Percentiles rank a stretch among this genome's conserved stretches.
Conservation (phyloP, 2,113 vertebrate species). For the Rhabdornis inornatus region DNA sequence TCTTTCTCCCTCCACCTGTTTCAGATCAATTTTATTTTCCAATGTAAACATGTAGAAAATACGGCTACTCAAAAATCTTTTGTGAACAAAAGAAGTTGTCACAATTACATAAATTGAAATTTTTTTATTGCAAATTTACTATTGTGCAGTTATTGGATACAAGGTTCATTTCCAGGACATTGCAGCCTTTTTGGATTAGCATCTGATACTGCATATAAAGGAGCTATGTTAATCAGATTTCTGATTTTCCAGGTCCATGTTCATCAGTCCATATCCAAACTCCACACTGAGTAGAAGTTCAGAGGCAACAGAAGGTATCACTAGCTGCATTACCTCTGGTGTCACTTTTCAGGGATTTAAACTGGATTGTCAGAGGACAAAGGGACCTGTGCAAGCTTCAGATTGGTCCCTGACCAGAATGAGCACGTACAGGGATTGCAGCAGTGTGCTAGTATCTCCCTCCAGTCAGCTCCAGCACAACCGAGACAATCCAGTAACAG, state of each 20-base stretch:
- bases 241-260: background rate
- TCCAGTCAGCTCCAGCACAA: background rate
- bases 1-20: background rate
- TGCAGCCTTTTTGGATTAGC: background rate
- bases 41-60: background rate
- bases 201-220: background rate
- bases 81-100: background rate
- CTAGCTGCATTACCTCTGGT: background rate
- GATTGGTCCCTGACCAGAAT: background rate
- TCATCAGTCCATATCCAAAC: background rate
- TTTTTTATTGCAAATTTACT: background rate
- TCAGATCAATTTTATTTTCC: background rate
- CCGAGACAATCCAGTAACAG: background rate
- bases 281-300: background rate
- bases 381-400: background rate
- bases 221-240: background rate
- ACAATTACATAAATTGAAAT: fast-evolving
- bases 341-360: background rate
- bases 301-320: background rate
- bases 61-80: background rate
- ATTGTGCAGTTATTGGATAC: background rate
- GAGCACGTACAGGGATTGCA: background rate
- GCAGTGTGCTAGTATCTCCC: background rate
- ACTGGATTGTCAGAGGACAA: background rate
- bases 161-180: background rate